Conservation (phyloP, 2,113 vertebrate genomes). For the Sialia sialis region DNA sequence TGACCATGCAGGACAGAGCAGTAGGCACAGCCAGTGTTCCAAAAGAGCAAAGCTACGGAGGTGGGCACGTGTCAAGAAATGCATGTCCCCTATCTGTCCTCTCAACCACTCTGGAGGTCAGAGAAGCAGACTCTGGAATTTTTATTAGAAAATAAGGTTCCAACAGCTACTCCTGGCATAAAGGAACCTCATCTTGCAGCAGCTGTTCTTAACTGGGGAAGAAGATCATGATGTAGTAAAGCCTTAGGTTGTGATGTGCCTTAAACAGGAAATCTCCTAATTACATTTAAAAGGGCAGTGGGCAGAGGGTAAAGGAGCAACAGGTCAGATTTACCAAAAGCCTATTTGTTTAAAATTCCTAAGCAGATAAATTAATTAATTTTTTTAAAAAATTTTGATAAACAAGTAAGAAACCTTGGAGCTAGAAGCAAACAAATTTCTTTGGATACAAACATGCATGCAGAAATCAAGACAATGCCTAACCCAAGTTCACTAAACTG, state of each 20-base stretch:
- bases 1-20: not conserved
- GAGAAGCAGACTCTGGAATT: not conserved
- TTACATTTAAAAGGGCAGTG: not conserved
- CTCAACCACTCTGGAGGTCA: not conserved
- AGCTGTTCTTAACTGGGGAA: not conserved
- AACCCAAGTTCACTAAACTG: not conserved
- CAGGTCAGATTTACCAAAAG: not conserved
- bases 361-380: not conserved
- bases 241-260: not conserved
- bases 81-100: not conserved
- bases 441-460: not conserved
- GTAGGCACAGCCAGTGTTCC: not conserved
- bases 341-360: not conserved
- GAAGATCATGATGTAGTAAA: not conserved
- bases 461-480: not conserved
- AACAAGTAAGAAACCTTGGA: not conserved
- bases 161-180: not conserved
- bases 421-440: not conserved
- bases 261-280: not conserved
- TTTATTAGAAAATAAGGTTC: not conserved
- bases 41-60: not conserved
- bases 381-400: not conserved
- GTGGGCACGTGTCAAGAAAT: not conserved
- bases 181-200: not conserved
- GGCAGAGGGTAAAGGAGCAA: not conserved